Percentiles rank a stretch among this genome's conserved stretches.
These are phyloP conservation scores for Pyralis farinalis DNA, from an alignment of 2,888 invertebrate genomes.

Conservation along the genomic window DNA sequence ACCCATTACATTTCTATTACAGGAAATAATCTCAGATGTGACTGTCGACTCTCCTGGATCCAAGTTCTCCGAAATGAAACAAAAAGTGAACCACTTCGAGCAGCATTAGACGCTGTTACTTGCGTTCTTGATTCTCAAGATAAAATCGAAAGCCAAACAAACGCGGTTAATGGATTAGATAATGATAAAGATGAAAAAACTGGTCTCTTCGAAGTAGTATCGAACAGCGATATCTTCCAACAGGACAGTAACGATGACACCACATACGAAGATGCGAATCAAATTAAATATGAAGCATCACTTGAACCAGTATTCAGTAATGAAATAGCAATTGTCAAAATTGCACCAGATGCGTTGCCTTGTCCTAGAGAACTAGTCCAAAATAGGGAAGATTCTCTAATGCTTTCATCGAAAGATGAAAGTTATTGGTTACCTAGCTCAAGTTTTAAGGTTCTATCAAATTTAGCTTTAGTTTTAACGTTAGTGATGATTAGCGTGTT, in stretches of 20 bases:
- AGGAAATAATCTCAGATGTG: conserved; percentile 91
- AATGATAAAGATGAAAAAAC: conserved; percentile 23
- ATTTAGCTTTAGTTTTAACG: conserved; percentile 34
- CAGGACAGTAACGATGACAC: conserved; percentile 44
- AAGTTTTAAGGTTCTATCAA: conserved; percentile 35
- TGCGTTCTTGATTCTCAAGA: conserved; percentile 60
- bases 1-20: conserved; percentile 31
- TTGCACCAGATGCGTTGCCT: conserved; percentile 50
- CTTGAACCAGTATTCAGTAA: conserved; percentile 37
- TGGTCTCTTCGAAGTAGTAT: conserved; percentile 39
- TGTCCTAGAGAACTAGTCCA: conserved; percentile 50
- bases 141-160: conserved; percentile 23
- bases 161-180: conserved; percentile 18
- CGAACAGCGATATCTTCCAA: conserved; percentile 36
- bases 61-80: conserved; percentile 87
- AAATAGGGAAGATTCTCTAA: conserved; percentile 64
- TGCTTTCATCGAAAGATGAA: conserved; percentile 69
- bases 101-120: conserved; percentile 85
- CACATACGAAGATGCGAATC: conserved; percentile 38
- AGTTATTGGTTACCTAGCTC: conserved; percentile 56
- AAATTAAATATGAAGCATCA: conserved; percentile 46
- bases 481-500: conserved; percentile 34
- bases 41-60: conserved; percentile 91
- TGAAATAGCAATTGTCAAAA: conserved; percentile 50
- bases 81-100: conserved; percentile 84